phyloP scores from a whole-genome alignment of 2,888 invertebrate genomes.

The Eurois occulta region DNA sequence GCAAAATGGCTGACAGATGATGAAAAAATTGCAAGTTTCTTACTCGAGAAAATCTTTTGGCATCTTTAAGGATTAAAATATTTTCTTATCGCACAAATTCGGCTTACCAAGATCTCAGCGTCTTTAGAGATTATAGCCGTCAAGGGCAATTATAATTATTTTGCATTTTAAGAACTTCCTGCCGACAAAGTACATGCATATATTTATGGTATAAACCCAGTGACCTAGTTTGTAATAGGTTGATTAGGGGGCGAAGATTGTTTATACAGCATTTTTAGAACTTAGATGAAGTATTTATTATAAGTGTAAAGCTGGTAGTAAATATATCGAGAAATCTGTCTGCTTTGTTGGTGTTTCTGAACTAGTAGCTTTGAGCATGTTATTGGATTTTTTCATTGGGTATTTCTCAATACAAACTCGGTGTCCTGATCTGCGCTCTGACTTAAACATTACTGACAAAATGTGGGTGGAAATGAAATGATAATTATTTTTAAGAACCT shows the following conservation, averaged over 20 bases:
- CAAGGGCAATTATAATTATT: constrained; percentile 39
- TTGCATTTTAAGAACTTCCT: constrained; percentile 30
- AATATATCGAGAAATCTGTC: neutral
- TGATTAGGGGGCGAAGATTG: constrained; percentile 17
- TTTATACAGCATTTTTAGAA: constrained; percentile 10
- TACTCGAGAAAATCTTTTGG: neutral
- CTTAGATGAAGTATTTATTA: constrained; percentile 6
- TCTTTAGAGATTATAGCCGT: constrained; percentile 20
- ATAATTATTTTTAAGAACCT: no score
- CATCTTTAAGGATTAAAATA: neutral
- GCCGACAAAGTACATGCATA: constrained; percentile 15
- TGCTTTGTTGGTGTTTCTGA: neutral
- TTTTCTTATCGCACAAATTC: constrained; percentile 8
- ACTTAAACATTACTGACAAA: constrained; percentile 1
- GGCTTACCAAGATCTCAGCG: constrained; percentile 5
- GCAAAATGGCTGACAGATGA: neutral
- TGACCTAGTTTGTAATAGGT: constrained; percentile 43
- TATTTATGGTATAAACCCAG: constrained; percentile 29
- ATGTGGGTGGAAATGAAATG: neutral
- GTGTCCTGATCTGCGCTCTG: neutral
- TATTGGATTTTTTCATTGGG: neutral
- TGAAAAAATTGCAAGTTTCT: neutral
- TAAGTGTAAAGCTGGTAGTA: neutral
- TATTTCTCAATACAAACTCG: neutral
- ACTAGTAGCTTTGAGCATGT: neutral